Percentiles rank a stretch among this genome's conserved stretches.
Evolutionary conservation across 2,113 vertebrate genomes (phyloP).

Genomic region (Thryonomys swinderianus): DNA sequence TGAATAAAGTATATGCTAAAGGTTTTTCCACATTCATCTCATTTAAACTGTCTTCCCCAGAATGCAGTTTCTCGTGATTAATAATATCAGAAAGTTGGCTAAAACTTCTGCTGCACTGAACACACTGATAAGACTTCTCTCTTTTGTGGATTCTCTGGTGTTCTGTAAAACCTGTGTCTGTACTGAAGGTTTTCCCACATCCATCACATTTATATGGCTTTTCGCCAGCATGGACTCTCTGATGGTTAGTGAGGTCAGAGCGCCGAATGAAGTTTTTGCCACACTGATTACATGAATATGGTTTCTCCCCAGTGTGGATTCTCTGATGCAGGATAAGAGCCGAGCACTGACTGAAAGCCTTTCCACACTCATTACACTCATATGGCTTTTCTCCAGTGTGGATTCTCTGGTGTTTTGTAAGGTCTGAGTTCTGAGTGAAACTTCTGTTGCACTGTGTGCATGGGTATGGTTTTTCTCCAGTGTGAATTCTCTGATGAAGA

Average conservation of each 20-base stretch:
- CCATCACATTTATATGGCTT: slow-evolving; percentile 84
- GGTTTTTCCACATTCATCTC: slow-evolving; percentile 83
- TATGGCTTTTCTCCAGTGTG: slow-evolving; percentile 75
- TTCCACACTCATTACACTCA: slow-evolving; percentile 63
- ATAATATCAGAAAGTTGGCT: slow-evolving; percentile 55
- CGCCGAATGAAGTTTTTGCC: slow-evolving; percentile 78
- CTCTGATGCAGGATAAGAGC: slow-evolving; percentile 72
- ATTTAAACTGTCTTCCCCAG: slow-evolving; percentile 73
- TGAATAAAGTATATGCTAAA: slow-evolving; percentile 76
- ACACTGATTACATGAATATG: slow-evolving; percentile 55
- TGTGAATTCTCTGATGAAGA: slow-evolving; percentile 76
- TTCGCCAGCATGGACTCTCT: slow-evolving; percentile 81
- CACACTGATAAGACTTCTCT: slow-evolving; percentile 68
- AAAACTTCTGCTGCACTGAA: slow-evolving; percentile 67
- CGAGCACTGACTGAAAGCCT: slow-evolving; percentile 75
- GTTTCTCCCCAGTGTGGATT: slow-evolving; percentile 73
- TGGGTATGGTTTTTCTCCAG: slow-evolving; percentile 60
- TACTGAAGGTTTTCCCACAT: slow-evolving; percentile 84
- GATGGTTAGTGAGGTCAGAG: slow-evolving; percentile 86
- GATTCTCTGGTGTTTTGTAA: slow-evolving; percentile 69
- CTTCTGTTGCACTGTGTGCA: slow-evolving; percentile 68
- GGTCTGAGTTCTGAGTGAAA: slow-evolving; percentile 75
- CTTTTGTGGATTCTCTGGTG: slow-evolving; percentile 75
- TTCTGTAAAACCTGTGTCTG: slow-evolving; percentile 78
- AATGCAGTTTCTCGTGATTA: slow-evolving; percentile 60